A percentile compares a stretch with the other conserved stretches of the same genome.
phyloP scores from a whole-genome alignment of 2,797 vertebrate species.

The Cetoscarus ocellatus region DNA sequence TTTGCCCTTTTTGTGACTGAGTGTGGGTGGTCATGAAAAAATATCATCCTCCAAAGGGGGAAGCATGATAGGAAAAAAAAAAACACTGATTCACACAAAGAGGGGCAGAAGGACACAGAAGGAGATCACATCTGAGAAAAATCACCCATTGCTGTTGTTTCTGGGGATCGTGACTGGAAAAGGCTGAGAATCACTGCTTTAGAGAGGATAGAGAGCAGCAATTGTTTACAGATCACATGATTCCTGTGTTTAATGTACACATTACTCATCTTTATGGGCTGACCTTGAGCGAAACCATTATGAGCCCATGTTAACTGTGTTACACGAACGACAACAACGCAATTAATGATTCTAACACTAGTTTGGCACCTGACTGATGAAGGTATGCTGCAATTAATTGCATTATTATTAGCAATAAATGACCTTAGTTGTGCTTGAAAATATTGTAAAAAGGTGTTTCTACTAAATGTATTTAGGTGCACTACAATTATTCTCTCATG shows the following conservation, averaged over 20 bases:
- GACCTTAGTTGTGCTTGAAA: not conserved
- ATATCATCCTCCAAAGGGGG: too few relatives aligned
- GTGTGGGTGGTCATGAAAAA: too few relatives aligned
- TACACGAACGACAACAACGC: conserved; percentile 1
- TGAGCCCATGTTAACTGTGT: conserved; percentile 2
- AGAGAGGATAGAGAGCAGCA: not conserved
- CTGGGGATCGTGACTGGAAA: too few relatives aligned
- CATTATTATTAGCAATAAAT: not conserved
- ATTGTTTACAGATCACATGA: conserved; percentile 16
- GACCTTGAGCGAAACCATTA: conserved; percentile 29
- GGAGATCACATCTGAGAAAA: too few relatives aligned
- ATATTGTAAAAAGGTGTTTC: not conserved
- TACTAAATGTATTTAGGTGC: not conserved
- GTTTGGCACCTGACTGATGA: conserved; percentile 12
- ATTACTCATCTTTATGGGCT: conserved; percentile 11
- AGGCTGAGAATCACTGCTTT: not conserved
- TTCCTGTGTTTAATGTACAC: not conserved
- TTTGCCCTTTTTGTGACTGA: too few relatives aligned
- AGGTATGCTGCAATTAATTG: not conserved
- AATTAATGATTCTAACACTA: conserved; percentile 6
- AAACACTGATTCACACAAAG: too few relatives aligned
- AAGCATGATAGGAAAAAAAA: too few relatives aligned
- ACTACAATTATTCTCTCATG: not conserved
- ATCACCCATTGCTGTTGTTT: too few relatives aligned
- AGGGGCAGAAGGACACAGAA: too few relatives aligned